Conservation (phyloP, 2,113 vertebrate species). For the Melanotaenia duboulayi region DNA sequence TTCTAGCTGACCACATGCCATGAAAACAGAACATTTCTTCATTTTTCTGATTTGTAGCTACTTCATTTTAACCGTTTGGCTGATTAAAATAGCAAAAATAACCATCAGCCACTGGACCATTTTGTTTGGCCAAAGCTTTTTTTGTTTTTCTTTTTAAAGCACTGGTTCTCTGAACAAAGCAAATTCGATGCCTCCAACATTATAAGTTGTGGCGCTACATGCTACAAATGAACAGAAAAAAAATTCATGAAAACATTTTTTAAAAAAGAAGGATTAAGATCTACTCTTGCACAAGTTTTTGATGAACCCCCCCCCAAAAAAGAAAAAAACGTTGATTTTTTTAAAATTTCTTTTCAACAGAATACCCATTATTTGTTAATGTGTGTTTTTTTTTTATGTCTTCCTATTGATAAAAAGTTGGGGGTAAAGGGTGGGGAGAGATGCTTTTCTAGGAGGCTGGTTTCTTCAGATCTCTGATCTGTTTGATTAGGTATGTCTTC, state of each 20-base stretch:
- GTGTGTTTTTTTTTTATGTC: constrained; percentile 64
- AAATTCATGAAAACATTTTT: constrained; percentile 29
- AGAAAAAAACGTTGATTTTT: constrained; percentile 50
- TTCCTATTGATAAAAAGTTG: constrained; percentile 77
- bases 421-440: constrained; percentile 26
- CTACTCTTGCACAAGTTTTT: constrained; percentile 68
- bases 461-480: constrained; percentile 98
- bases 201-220: constrained; percentile 68
- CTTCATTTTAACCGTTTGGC: constrained; percentile 34
- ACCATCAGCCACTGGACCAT: constrained; percentile 1
- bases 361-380: constrained; percentile 66
- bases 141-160: constrained; percentile 12
- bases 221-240: constrained; percentile 51
- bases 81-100: constrained; percentile 4
- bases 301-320: constrained; percentile 70
- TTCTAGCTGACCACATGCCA: neutral
- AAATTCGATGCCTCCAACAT: constrained; percentile 60
- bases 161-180: constrained; percentile 66
- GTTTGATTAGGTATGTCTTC: constrained; percentile 99
- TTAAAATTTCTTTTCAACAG: constrained; percentile 79
- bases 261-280: constrained; percentile 64
- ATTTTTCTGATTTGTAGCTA: constrained; percentile 23
- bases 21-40: constrained; percentile 12
- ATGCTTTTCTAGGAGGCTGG: constrained; percentile 87
- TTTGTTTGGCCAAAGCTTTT: constrained; percentile 24